These are phyloP conservation scores for Leptinotarsa rubiginosa DNA, from an alignment of 2,888 invertebrate species.

Conservation along the genomic window DNA sequence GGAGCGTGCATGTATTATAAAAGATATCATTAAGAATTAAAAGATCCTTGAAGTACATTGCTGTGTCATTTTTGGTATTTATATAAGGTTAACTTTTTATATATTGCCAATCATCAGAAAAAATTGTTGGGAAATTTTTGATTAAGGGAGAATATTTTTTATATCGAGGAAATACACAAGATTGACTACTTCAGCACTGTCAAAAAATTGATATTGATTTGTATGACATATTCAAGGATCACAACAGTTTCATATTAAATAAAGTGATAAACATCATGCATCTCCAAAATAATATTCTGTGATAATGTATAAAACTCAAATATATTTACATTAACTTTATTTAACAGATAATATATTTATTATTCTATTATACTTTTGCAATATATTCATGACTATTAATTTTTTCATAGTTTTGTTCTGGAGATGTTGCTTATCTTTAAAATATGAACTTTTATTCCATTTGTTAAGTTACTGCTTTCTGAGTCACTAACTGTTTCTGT, in stretches of 20 bases:
- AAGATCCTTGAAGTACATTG: slow-evolving; percentile 2
- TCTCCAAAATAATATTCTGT: slow-evolving; percentile 17
- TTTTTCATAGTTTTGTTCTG: neutral
- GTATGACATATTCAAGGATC: slow-evolving; percentile 15
- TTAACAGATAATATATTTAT: slow-evolving; percentile 18
- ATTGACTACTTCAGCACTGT: neutral
- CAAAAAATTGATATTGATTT: neutral
- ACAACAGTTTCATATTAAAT: slow-evolving; percentile 2
- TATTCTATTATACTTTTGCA: slow-evolving; percentile 14
- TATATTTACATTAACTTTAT: slow-evolving; percentile 11
- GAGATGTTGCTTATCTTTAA: neutral
- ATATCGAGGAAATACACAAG: neutral
- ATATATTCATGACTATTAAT: slow-evolving; percentile 3
- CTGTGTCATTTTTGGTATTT: neutral
- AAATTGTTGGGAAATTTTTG: too few species aligned
- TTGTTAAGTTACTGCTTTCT: neutral
- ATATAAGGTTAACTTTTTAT: neutral
- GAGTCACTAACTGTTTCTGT: too few species aligned
- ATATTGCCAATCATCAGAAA: neutral
- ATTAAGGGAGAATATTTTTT: too few species aligned
- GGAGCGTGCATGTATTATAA: slow-evolving; percentile 35
- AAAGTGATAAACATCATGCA: neutral
- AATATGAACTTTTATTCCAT: neutral
- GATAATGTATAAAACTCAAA: slow-evolving; percentile 20
- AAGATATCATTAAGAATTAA: neutral